Evolutionary conservation across 2,797 vertebrate genomes (phyloP).

Genomic region (Tadarida brasiliensis): DNA sequence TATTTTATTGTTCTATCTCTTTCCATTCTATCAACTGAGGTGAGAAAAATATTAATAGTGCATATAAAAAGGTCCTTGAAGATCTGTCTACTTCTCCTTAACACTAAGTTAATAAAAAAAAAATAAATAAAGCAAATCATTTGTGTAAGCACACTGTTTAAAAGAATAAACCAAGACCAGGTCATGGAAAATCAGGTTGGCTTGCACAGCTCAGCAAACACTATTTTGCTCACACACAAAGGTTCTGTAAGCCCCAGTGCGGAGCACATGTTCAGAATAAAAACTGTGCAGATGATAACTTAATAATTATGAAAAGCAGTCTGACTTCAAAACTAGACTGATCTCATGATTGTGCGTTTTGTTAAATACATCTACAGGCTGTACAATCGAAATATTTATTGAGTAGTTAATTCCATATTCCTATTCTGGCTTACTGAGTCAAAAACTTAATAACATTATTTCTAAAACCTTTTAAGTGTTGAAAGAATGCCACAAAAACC

Average conservation of each 20-base stretch:
- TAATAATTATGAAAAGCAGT: constrained; percentile 17
- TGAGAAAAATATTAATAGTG: neutral
- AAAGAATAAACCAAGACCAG: neutral
- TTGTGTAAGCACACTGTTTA: neutral
- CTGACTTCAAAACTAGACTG: neutral
- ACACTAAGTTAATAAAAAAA: neutral
- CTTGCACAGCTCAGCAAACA: neutral
- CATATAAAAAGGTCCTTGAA: neutral
- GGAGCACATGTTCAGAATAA: neutral
- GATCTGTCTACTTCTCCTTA: neutral
- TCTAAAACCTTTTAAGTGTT: constrained; percentile 11
- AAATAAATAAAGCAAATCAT: neutral
- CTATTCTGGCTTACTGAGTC: neutral
- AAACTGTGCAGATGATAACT: neutral
- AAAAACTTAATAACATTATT: constrained; percentile 15
- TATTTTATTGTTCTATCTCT: neutral
- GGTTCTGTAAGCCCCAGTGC: neutral
- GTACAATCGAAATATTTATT: constrained; percentile 3
- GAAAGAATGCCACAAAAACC: constrained; percentile 36
- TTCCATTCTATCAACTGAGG: neutral
- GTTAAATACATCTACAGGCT: neutral
- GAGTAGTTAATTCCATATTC: neutral
- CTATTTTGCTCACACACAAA: neutral
- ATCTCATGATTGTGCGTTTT: neutral
- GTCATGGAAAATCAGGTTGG: neutral